These are phyloP conservation scores for Anguilla japonica DNA, from an alignment of 2,113 vertebrate species.

Conservation along the genomic window DNA sequence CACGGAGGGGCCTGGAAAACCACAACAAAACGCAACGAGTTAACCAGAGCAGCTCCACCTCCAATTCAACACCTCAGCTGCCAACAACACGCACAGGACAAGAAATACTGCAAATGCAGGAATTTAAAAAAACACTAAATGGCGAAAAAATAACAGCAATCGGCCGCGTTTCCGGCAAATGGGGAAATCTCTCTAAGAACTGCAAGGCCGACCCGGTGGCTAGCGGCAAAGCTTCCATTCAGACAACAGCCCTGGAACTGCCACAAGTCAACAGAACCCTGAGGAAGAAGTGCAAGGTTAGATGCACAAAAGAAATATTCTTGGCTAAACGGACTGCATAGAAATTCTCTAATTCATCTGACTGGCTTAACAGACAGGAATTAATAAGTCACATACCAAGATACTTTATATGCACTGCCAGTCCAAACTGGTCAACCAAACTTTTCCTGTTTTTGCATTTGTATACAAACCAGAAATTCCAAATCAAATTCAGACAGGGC, in stretches of 20 bases:
- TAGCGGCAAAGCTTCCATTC: slow-evolving; percentile 4
- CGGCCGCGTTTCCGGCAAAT: slow-evolving; percentile 13
- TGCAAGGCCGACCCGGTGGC: not conserved
- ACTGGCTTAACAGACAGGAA: no score
- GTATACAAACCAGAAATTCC: not conserved
- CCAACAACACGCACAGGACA: no score
- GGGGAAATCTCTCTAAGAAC: slow-evolving; percentile 26
- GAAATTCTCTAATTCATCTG: no score
- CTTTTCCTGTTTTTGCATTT: not conserved
- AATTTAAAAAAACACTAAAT: slow-evolving; percentile 37
- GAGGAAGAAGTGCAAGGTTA: no score
- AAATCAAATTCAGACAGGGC: not conserved
- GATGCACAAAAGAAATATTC: no score
- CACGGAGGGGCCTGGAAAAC: slow-evolving; percentile 81
- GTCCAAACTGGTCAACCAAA: not conserved
- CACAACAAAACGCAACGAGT: slow-evolving; percentile 13
- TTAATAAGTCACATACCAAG: no score
- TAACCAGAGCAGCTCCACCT: not conserved
- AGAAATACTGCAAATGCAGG: slow-evolving; percentile 17
- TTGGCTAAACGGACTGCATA: no score
- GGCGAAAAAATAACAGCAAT: slow-evolving; percentile 33
- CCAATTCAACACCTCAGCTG: no score
- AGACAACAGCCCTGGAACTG: not conserved
- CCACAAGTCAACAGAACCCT: not conserved
- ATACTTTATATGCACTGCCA: no score